These are phyloP conservation scores for Stegastes partitus DNA, from an alignment of 2,113 vertebrate genomes.

Conservation along the genomic window DNA sequence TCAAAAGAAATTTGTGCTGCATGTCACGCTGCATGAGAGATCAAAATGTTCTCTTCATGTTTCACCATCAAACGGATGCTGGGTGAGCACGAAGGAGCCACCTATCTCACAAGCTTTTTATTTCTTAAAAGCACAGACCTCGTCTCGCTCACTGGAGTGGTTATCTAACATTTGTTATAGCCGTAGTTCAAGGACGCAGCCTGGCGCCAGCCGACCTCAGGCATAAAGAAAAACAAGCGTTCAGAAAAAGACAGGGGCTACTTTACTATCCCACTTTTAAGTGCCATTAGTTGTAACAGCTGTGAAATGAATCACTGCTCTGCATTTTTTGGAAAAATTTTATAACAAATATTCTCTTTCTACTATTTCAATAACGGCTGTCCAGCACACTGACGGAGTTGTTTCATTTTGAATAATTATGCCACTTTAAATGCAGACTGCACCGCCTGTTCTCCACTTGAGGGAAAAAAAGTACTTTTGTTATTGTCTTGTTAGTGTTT, in stretches of 20 bases:
- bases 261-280: too few species aligned
- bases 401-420: slow-evolving; percentile 23
- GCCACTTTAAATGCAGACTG: slow-evolving; percentile 4
- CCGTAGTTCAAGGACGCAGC: background rate
- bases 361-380: background rate
- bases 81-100: background rate
- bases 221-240: background rate
- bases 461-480: background rate
- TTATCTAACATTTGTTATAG: slow-evolving; percentile 17
- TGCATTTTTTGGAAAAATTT: background rate
- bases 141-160: background rate
- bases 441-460: slow-evolving; percentile 1
- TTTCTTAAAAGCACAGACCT: slow-evolving; percentile 39
- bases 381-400: background rate
- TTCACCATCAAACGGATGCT: slow-evolving; percentile 53
- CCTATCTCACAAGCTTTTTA: background rate
- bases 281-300: too few species aligned
- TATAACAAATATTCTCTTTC: background rate
- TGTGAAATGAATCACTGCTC: too few species aligned
- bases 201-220: background rate
- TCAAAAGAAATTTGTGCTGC: slow-evolving; percentile 65
- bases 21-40: slow-evolving; percentile 22
- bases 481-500: background rate
- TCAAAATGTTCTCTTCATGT: slow-evolving; percentile 62
- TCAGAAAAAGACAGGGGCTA: too few species aligned